Evolutionary conservation across 2,113 vertebrate genomes (phyloP).

Genomic region (Rhinichthys klamathensis): DNA sequence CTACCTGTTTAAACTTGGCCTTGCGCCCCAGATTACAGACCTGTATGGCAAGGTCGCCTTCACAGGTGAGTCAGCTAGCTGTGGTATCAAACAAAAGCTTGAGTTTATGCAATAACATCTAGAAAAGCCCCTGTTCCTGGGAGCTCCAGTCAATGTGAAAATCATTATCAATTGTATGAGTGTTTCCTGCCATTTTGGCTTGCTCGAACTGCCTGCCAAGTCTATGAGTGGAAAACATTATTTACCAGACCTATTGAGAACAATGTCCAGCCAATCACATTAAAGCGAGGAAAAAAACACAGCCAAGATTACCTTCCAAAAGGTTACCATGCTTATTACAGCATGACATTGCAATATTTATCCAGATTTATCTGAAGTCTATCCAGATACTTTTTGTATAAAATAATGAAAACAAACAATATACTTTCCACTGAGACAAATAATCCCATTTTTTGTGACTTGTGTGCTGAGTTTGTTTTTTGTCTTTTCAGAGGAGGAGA

Average conservation of each 20-base stretch:
- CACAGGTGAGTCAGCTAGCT: slow-evolving; percentile 84
- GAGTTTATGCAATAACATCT: slow-evolving; percentile 8
- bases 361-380: neutral
- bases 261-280: slow-evolving; percentile 41
- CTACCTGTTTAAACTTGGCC: slow-evolving; percentile 96
- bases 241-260: slow-evolving; percentile 64
- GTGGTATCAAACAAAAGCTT: neutral
- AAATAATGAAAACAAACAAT: neutral
- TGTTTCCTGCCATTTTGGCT: slow-evolving; percentile 67
- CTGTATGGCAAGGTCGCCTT: slow-evolving; percentile 98
- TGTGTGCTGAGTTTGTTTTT: neutral
- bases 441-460: neutral
- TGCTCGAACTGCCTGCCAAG: slow-evolving; percentile 54
- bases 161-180: slow-evolving; percentile 67
- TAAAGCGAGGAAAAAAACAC: neutral
- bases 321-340: slow-evolving; percentile 9
- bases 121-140: slow-evolving; percentile 22
- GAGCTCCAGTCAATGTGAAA: slow-evolving; percentile 68
- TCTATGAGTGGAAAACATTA: slow-evolving; percentile 58
- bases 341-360: slow-evolving; percentile 1
- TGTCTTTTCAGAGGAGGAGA: slow-evolving; percentile 88
- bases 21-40: slow-evolving; percentile 97
- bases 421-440: neutral
- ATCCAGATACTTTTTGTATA: neutral
- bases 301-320: slow-evolving; percentile 30